These are phyloP conservation scores for Callyntrura sp. DNA, from an alignment of 2,888 invertebrate genomes.

Conservation along the genomic window DNA sequence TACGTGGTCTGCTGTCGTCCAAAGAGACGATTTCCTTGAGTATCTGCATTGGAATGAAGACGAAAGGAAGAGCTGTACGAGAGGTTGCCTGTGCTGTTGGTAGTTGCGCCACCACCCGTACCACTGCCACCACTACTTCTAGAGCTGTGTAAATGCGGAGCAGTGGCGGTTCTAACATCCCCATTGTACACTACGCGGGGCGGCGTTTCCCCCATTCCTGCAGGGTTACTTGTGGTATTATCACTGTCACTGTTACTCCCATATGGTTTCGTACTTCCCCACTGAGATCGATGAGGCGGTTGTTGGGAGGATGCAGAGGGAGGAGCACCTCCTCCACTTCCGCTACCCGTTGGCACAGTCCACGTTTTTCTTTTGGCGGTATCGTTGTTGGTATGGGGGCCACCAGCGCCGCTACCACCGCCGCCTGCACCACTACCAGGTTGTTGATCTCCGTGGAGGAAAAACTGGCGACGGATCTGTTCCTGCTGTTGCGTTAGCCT, in stretches of 20 bases:
- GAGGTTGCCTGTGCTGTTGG: slow-evolving; percentile 59
- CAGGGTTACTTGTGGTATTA: slow-evolving; percentile 63
- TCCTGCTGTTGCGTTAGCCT: slow-evolving; percentile 93
- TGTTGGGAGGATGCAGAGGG: slow-evolving; percentile 32
- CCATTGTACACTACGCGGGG: slow-evolving; percentile 81
- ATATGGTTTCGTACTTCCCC: slow-evolving; percentile 84
- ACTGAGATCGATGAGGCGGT: slow-evolving; percentile 82
- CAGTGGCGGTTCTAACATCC: slow-evolving; percentile 79
- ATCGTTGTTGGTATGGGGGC: slow-evolving; percentile 76
- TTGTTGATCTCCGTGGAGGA: slow-evolving; percentile 85
- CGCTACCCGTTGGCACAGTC: slow-evolving; percentile 76
- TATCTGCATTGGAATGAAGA: slow-evolving; percentile 83
- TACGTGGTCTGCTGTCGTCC: slow-evolving; percentile 73
- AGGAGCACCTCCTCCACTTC: background rate
- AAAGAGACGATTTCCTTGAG: slow-evolving; percentile 83
- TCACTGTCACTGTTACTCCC: slow-evolving; percentile 65
- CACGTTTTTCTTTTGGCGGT: slow-evolving; percentile 82
- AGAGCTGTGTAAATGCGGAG: slow-evolving; percentile 64
- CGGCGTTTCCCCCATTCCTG: slow-evolving; percentile 72
- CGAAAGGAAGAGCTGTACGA: slow-evolving; percentile 80
- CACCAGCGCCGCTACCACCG: no score
- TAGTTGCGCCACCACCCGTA: slow-evolving; percentile 62
- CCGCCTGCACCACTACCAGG: slow-evolving; percentile 49
- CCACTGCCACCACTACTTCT: slow-evolving; percentile 56
- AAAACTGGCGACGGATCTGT: slow-evolving; percentile 88